These are phyloP conservation scores for Thunnus maccoyii DNA, from an alignment of 2,113 vertebrate species.

Conservation along the genomic window DNA sequence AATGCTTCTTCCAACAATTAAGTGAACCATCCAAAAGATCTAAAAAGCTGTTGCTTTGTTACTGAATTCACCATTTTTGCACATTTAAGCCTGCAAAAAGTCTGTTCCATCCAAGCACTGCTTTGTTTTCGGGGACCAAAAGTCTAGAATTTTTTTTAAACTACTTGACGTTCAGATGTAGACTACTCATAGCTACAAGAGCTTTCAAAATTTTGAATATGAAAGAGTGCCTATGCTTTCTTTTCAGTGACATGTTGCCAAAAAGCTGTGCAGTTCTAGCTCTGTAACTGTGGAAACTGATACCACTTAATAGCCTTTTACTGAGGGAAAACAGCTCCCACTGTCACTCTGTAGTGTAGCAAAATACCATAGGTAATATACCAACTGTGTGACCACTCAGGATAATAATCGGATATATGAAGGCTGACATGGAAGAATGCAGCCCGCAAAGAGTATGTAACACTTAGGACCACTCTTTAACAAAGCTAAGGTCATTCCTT, in stretches of 20 bases:
- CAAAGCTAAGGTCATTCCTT: conserved; percentile 19
- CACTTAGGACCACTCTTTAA: conserved; percentile 17
- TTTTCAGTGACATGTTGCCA: conserved; percentile 37
- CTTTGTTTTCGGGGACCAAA: conserved; percentile 18
- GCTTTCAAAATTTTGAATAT: conserved; percentile 38
- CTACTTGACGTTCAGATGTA: conserved; percentile 26
- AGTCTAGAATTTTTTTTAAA: conserved; percentile 1
- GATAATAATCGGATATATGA: conserved; percentile 1
- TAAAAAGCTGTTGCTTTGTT: not conserved
- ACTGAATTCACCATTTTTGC: conserved; percentile 3
- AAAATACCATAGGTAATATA: not conserved
- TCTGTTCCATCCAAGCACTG: not conserved
- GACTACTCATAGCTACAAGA: conserved; percentile 29
- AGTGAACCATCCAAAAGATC: not conserved
- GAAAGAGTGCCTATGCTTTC: conserved; percentile 37
- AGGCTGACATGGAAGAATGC: conserved; percentile 17
- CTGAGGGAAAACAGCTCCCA: conserved; percentile 16
- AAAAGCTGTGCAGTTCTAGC: conserved; percentile 27
- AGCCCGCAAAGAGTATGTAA: not conserved
- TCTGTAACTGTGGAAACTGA: conserved; percentile 32
- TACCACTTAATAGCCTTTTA: conserved; percentile 26
- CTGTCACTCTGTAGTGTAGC: conserved; percentile 10
- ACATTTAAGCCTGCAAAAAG: conserved; percentile 1
- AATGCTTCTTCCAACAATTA: no score
- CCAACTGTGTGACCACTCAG: conserved; percentile 12